Evolutionary conservation across 1,140 invertebrate species (phyloP).

Genomic region (Drosophila baimaii): DNA sequence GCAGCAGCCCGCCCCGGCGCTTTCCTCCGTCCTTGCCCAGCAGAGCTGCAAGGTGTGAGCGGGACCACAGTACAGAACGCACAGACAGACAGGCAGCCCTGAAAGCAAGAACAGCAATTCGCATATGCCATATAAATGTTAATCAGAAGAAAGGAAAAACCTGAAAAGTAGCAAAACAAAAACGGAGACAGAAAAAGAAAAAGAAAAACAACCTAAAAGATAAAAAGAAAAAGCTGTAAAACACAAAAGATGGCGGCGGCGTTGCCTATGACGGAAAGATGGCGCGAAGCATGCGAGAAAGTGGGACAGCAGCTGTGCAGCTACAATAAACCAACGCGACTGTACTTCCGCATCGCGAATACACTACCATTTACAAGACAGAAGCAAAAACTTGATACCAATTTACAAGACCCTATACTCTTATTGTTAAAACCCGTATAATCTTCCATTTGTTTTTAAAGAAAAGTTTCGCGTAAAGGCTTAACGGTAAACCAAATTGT

Average conservation of each 20-base stretch:
- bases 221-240: constrained; percentile 33
- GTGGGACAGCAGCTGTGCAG: constrained; percentile 45
- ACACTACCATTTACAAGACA: constrained; percentile 76
- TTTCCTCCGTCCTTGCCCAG: constrained; percentile 58
- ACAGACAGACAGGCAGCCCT: constrained; percentile 36
- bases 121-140: constrained; percentile 69
- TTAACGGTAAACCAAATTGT: constrained; percentile 32
- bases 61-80: constrained; percentile 6
- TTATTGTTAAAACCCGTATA: constrained; percentile 24
- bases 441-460: constrained; percentile 35
- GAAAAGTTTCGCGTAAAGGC: constrained; percentile 12
- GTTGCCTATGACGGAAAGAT: constrained; percentile 22
- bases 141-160: constrained; percentile 40
- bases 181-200: constrained; percentile 18
- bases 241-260: constrained; percentile 10
- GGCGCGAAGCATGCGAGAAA: constrained; percentile 34
- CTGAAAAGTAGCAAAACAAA: constrained; percentile 33
- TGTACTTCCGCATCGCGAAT: constrained; percentile 67
- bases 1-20: constrained; percentile 37
- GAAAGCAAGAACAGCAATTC: constrained; percentile 55
- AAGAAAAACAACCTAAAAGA: constrained; percentile 16
- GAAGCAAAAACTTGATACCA: constrained; percentile 70
- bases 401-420: constrained; percentile 62
- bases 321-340: constrained; percentile 62
- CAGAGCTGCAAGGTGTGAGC: constrained; percentile 74